phyloP scores from a whole-genome alignment of 2,888 invertebrate genomes.

The Emesis russula region DNA sequence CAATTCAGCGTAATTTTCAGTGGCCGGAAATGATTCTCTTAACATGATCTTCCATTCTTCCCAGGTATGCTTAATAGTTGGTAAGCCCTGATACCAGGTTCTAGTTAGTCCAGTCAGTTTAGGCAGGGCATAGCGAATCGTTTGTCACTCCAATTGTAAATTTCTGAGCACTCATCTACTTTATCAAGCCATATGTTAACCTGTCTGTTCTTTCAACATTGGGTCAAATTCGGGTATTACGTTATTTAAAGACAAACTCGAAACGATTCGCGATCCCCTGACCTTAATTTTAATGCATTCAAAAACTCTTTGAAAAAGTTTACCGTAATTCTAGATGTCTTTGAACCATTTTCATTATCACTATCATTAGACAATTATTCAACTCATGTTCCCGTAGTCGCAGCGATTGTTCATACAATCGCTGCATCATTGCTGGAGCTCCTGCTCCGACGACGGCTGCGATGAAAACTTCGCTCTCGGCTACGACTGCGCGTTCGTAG shows the following conservation, averaged over 20 bases:
- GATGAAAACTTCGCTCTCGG: no score
- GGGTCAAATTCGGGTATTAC: neutral
- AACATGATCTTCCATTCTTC: conserved; percentile 73
- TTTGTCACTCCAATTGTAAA: conserved; percentile 63
- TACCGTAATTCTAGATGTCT: no score
- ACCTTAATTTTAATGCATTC: neutral
- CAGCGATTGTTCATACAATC: no score
- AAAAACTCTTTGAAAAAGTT: neutral
- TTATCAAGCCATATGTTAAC: conserved; percentile 19
- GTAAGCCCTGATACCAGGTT: conserved; percentile 78
- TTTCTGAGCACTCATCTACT: conserved; percentile 52
- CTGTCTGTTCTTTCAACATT: neutral
- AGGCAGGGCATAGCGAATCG: conserved; percentile 48
- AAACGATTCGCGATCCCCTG: neutral
- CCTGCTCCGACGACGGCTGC: no score
- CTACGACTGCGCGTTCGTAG: no score
- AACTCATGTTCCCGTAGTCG: no score
- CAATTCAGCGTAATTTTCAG: conserved; percentile 74
- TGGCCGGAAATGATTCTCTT: conserved; percentile 67
- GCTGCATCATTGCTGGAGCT: no score
- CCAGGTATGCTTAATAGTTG: conserved; percentile 66
- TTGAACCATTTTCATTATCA: no score
- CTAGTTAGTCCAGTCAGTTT: conserved; percentile 66
- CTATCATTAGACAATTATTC: no score
- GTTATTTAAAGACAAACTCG: neutral